Percentiles rank a stretch among this genome's conserved stretches.
Conservation (phyloP, 2,113 vertebrate species). For the Odobenus rosmarus region DNA sequence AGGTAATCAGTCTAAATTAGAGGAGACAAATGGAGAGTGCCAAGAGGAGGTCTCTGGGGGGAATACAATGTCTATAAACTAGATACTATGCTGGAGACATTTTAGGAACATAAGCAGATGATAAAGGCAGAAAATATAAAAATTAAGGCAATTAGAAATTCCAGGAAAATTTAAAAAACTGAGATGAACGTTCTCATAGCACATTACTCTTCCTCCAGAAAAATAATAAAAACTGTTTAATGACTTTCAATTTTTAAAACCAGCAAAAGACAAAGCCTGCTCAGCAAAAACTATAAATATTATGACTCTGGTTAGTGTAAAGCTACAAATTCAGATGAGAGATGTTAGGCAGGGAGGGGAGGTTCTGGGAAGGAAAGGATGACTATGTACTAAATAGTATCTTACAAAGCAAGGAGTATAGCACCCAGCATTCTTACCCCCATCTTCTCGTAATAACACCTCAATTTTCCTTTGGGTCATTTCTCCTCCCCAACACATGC, state of each 20-base stretch:
- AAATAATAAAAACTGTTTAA: background rate
- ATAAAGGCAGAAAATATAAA: background rate
- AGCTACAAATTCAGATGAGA: background rate
- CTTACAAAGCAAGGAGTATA: background rate
- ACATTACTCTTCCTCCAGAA: background rate
- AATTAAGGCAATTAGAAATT: slow-evolving; percentile 20
- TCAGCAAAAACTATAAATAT: background rate
- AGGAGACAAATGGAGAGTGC: background rate
- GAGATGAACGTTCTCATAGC: background rate
- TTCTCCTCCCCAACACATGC: background rate
- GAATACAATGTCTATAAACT: background rate
- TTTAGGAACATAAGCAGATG: background rate
- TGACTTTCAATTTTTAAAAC: background rate
- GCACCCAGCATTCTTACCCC: background rate
- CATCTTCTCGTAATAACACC: background rate
- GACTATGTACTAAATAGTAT: background rate
- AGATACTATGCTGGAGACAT: background rate
- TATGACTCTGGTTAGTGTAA: background rate
- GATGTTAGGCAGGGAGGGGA: background rate
- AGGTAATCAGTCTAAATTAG: background rate
- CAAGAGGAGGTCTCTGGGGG: background rate
- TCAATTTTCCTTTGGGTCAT: background rate
- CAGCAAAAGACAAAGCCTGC: background rate
- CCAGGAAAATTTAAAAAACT: background rate
- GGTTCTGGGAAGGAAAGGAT: background rate